These are phyloP conservation scores for Lacerta viridis DNA, from an alignment of 2,797 vertebrate species.

Conservation along the genomic window DNA sequence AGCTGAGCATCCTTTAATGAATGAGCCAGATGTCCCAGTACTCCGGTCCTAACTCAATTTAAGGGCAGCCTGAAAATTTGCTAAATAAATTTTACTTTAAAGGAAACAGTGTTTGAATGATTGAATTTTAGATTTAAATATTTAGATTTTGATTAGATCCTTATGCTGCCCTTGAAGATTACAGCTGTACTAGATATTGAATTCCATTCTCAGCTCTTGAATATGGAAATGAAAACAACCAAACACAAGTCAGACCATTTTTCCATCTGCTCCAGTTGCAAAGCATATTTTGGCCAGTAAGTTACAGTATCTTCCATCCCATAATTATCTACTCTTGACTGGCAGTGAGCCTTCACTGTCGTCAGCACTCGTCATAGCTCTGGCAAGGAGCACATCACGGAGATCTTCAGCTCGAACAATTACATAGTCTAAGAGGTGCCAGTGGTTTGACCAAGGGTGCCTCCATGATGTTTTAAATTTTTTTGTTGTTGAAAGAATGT, in stretches of 20 bases:
- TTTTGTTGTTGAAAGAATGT: no score
- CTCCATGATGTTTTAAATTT: no score
- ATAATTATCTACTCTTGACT: not conserved
- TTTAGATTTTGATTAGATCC: not conserved
- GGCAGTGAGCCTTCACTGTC: not conserved
- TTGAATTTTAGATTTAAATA: not conserved
- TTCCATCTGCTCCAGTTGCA: not conserved
- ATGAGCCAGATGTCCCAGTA: slow-evolving; percentile 24
- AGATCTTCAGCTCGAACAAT: no score
- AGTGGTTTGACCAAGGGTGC: no score
- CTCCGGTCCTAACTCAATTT: slow-evolving; percentile 38
- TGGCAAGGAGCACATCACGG: no score
- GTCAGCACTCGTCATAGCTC: no score
- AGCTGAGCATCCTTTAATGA: not conserved
- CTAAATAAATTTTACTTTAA: slow-evolving; percentile 53
- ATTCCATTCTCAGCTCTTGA: not conserved
- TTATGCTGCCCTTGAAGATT: not conserved
- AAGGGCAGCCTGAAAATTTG: slow-evolving; percentile 57
- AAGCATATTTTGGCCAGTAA: not conserved
- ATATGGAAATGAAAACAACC: not conserved
- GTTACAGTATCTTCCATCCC: not conserved
- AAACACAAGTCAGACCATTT: not conserved
- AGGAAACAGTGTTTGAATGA: not conserved
- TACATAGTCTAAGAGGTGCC: no score
- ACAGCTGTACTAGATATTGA: not conserved